Conservation (phyloP, 1,140 invertebrate species). For the Sesamia nonagrioides region DNA sequence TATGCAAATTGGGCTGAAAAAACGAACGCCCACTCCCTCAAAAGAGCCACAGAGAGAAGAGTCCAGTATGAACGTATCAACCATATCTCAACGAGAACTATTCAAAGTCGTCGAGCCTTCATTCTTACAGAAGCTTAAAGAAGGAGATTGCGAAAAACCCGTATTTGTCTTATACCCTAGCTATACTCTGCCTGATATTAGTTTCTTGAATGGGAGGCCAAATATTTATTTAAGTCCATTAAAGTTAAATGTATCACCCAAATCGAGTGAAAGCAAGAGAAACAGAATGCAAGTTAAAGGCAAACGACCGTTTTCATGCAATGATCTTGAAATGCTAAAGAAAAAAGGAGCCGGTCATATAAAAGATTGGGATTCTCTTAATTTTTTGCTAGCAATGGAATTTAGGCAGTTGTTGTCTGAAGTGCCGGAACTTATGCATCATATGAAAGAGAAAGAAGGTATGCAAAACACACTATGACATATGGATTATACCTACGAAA, state of each 20-base stretch:
- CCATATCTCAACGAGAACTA: constrained; percentile 76
- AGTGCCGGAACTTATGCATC: constrained; percentile 91
- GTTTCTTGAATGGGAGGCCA: constrained; percentile 91
- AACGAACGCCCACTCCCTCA: too few relatives aligned
- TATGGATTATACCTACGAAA: too few relatives aligned
- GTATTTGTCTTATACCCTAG: constrained; percentile 97
- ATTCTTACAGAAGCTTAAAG: constrained; percentile 90
- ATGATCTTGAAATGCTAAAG: constrained; percentile 93
- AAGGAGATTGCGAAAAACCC: constrained; percentile 90
- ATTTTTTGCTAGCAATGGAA: constrained; percentile 94
- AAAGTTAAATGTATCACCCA: constrained; percentile 80
- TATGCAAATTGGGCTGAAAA: too few relatives aligned
- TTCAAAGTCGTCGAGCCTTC: constrained; percentile 90
- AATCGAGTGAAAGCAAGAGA: constrained; percentile 77
- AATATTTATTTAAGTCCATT: constrained; percentile 89
- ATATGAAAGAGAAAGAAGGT: constrained; percentile 88
- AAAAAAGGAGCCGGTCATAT: constrained; percentile 94
- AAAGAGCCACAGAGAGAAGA: too few relatives aligned
- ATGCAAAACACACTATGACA: too few relatives aligned
- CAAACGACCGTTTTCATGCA: constrained; percentile 93
- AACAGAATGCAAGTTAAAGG: constrained; percentile 78
- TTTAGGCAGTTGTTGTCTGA: constrained; percentile 92
- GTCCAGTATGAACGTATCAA: constrained; percentile 81
- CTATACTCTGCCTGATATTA: constrained; percentile 96
- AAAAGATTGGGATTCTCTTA: constrained; percentile 96